Evolutionary conservation across 2,113 vertebrate genomes (phyloP).

Genomic region (Pogonocichla stellata): DNA sequence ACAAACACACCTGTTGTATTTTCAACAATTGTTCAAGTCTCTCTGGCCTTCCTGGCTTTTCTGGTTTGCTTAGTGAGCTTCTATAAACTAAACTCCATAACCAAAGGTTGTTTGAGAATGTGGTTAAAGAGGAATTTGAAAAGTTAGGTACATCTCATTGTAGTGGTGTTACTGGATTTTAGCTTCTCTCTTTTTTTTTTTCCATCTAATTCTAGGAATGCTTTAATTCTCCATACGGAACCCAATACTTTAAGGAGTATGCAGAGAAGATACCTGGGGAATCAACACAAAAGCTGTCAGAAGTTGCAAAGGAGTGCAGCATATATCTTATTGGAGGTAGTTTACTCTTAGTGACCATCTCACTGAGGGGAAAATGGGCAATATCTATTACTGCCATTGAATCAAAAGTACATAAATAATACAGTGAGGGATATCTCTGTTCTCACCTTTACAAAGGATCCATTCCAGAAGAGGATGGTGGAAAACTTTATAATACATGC

Average conservation of each 20-base stretch:
- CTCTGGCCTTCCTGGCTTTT: neutral
- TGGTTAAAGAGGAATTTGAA: neutral
- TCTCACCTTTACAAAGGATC: slow-evolving; percentile 81
- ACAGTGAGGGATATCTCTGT: neutral
- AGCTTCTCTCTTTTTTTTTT: neutral
- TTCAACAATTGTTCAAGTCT: neutral
- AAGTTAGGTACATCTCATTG: neutral
- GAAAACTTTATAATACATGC: slow-evolving; percentile 92
- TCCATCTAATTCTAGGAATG: slow-evolving; percentile 81
- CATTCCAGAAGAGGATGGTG: slow-evolving; percentile 90
- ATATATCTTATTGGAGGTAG: slow-evolving; percentile 93
- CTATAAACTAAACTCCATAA: neutral
- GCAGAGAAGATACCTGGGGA: slow-evolving; percentile 94
- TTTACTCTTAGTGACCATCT: neutral
- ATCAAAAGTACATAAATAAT: neutral
- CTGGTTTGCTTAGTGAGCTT: neutral
- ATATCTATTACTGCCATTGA: neutral
- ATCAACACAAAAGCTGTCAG: slow-evolving; percentile 85
- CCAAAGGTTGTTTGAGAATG: neutral
- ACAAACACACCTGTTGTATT: neutral
- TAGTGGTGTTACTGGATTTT: neutral
- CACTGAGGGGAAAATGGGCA: neutral
- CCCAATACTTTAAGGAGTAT: slow-evolving; percentile 85
- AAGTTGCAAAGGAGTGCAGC: slow-evolving; percentile 85
- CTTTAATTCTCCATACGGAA: slow-evolving; percentile 96